These are phyloP conservation scores for Falco rusticolus DNA, from an alignment of 2,797 vertebrate species.

Conservation along the genomic window DNA sequence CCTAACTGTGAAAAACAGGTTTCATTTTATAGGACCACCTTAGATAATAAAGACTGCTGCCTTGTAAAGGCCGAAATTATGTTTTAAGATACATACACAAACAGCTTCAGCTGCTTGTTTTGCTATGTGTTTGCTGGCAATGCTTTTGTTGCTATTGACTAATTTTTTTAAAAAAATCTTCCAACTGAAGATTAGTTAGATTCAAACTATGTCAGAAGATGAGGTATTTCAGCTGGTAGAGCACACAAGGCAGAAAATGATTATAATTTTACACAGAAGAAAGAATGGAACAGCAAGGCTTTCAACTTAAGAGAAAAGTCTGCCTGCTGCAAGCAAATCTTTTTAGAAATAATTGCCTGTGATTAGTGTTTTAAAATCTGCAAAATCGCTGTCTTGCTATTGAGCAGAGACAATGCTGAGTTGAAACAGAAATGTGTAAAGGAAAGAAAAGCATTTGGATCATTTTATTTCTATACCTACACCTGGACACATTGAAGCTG, in stretches of 20 bases:
- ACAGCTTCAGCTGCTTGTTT: slow-evolving; percentile 40
- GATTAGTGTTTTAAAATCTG: slow-evolving; percentile 62
- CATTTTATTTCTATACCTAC: slow-evolving; percentile 40
- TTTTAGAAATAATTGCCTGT: slow-evolving; percentile 47
- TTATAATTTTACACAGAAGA: slow-evolving; percentile 55
- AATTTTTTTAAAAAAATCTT: background rate
- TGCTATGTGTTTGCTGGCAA: background rate
- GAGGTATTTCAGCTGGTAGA: slow-evolving; percentile 49
- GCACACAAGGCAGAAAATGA: slow-evolving; percentile 34
- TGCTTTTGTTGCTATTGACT: slow-evolving; percentile 22
- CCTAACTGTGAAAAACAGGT: background rate
- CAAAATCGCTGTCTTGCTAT: slow-evolving; percentile 39
- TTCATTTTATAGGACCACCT: background rate
- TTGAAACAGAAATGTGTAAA: slow-evolving; percentile 54
- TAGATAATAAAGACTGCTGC: slow-evolving; percentile 2
- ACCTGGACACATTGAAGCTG: slow-evolving; percentile 26
- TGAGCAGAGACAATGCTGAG: slow-evolving; percentile 48
- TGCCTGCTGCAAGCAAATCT: slow-evolving; percentile 31
- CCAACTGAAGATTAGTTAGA: slow-evolving; percentile 18
- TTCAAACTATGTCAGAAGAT: slow-evolving; percentile 35
- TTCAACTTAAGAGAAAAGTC: slow-evolving; percentile 53
- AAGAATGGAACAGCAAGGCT: slow-evolving; percentile 36
- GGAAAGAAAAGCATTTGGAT: slow-evolving; percentile 22
- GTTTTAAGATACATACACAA: background rate
- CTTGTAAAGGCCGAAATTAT: background rate